Evolutionary conservation across 2,797 vertebrate genomes (phyloP), one percentile per base, ranked within the genome.

Genomic region (Leptoclinus maculatus): DNA sequence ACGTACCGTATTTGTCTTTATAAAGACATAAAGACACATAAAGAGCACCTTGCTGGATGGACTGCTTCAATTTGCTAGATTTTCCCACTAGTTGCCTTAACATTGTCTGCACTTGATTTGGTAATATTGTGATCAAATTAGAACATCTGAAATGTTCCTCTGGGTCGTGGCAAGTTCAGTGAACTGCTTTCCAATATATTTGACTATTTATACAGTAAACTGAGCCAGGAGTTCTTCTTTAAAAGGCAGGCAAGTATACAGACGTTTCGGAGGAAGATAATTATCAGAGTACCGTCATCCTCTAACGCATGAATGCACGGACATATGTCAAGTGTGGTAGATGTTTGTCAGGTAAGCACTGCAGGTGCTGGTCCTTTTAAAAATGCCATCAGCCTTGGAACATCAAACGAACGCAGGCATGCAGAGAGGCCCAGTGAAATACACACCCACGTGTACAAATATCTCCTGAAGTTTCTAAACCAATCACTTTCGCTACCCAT

Each of bases 381-480:
- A 68, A 67, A 73, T 43, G 41, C 54, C 70, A 69, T 59, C 60
- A 57, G 65, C 19, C 58, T 68, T 19, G 19, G 56, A 75, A 81
- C 72, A 68, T 74, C 62, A 66, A 54, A 75, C 43, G 65, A 6
- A 66, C 32, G 54, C 25, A 54, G 16, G 45, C 57, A 70, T 53
- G 32, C 34, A 74, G 7, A 74, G 7, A 57, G n/a, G 0, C 17
- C 76, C 3, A 43, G 19, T 2, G 49, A 80, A 63, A 45, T 32
- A 57, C 34, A 66, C 2, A 47, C 41, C 54, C 9, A 58, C 4
- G 5, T 59, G 41, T 74, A 41, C 45, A 66, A 71, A 81, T 66
- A 54, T 64, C 78, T 60, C 73, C 80, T 71, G 21, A 80, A 71
- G 80, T 81, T 82, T 85, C 38, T 38, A 79, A 85, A 83, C 78